Percentiles rank a stretch among this genome's conserved stretches.
phyloP scores from a whole-genome alignment of 2,888 invertebrate genomes.

The Lasiommata megera region DNA sequence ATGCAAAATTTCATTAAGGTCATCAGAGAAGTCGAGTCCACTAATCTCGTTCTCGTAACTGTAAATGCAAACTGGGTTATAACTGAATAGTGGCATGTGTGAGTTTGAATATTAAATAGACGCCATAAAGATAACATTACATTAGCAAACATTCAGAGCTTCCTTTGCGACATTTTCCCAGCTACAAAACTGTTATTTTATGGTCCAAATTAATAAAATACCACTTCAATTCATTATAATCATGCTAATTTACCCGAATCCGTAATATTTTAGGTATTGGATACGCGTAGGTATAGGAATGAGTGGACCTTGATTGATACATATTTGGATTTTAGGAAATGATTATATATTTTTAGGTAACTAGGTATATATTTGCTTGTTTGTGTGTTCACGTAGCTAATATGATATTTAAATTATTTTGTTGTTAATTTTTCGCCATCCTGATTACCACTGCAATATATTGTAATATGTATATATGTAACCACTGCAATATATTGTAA shows the following conservation, averaged over 20 bases:
- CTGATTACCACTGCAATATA: too few relatives aligned
- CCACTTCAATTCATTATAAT: slow-evolving; percentile 6
- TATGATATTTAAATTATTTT: too few relatives aligned
- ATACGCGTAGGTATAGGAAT: background rate
- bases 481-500: too few relatives aligned
- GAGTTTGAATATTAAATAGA: slow-evolving; percentile 31
- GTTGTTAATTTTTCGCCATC: too few relatives aligned
- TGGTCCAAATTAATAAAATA: background rate
- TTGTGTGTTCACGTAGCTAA: too few relatives aligned
- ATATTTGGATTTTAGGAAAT: background rate
- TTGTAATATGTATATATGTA: too few relatives aligned
- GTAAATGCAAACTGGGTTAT: slow-evolving; percentile 26
- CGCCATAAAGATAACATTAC: slow-evolving; percentile 34
- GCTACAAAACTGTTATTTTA: slow-evolving; percentile 24
- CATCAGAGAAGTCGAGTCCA: slow-evolving; percentile 25
- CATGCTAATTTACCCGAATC: slow-evolving; percentile 6
- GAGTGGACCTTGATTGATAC: slow-evolving; percentile 2
- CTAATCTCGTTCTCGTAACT: slow-evolving; percentile 27
- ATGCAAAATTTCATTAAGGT: slow-evolving; percentile 30
- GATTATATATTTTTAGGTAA: too few relatives aligned
- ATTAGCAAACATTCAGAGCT: slow-evolving; percentile 30
- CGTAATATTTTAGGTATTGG: background rate
- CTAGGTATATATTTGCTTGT: too few relatives aligned
- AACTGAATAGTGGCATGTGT: slow-evolving; percentile 28
- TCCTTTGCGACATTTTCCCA: slow-evolving; percentile 31